A percentile compares a stretch with the other conserved stretches of the same genome.
phyloP scores from a whole-genome alignment of 2,797 vertebrate species.

The Phalloptychus januarius region DNA sequence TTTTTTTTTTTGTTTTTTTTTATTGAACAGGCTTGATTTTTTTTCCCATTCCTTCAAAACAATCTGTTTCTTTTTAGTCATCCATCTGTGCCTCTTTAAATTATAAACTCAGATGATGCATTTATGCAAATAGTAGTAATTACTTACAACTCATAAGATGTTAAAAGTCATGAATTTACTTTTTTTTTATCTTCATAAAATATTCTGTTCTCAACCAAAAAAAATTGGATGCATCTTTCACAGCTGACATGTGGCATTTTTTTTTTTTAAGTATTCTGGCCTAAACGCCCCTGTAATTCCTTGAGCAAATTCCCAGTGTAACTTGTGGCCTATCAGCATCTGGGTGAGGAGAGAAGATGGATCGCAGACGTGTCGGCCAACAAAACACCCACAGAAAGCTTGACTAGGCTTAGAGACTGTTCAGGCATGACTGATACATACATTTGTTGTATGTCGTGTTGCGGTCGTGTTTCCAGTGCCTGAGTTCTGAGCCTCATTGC shows the following conservation, averaged over 20 bases:
- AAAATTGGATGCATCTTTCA: background rate
- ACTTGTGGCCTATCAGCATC: conserved; percentile 47
- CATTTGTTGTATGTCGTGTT: no score
- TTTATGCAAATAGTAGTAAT: background rate
- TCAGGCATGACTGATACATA: conserved; percentile 19
- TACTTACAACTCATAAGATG: background rate
- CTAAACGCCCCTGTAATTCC: conserved; percentile 22
- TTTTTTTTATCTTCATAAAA: background rate
- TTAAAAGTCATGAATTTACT: background rate
- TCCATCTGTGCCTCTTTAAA: background rate
- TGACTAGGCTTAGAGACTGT: conserved; percentile 21
- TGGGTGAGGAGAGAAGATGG: conserved; percentile 45
- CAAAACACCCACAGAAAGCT: conserved; percentile 51
- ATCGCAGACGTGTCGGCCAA: conserved; percentile 42
- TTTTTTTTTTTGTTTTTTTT: background rate
- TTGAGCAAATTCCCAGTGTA: conserved; percentile 33
- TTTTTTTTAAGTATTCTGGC: conserved; percentile 3
- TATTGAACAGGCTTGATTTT: background rate
- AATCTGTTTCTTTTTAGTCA: background rate
- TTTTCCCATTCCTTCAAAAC: background rate
- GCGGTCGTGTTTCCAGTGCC: no score
- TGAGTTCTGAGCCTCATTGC: no score
- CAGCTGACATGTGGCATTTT: conserved; percentile 20
- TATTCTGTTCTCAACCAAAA: conserved; percentile 1
- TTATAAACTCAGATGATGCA: background rate